Conservation (phyloP, 2,113 vertebrate species). For the Illadopsis cleaveri region DNA sequence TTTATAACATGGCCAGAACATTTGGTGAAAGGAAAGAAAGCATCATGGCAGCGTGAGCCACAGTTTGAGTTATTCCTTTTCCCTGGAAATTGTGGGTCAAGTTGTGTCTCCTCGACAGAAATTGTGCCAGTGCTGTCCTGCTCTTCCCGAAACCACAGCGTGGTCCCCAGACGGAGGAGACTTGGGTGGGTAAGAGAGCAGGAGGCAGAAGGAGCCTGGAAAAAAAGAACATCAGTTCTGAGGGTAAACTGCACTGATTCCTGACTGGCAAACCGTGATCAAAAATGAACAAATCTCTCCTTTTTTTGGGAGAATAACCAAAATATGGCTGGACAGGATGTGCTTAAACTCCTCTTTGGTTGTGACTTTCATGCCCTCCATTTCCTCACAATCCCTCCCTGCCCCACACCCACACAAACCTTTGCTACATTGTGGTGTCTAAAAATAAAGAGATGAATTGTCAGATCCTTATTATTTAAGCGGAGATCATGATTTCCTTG, state of each 20-base stretch:
- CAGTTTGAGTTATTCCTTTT: not conserved
- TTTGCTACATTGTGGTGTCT: not conserved
- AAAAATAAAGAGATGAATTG: not conserved
- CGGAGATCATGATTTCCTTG: not conserved
- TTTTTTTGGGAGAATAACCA: not conserved
- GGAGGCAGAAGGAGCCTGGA: not conserved
- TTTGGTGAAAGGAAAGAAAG: not conserved
- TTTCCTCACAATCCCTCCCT: not conserved
- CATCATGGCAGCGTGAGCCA: not conserved
- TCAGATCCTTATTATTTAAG: not conserved
- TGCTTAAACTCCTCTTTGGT: not conserved
- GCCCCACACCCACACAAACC: not conserved
- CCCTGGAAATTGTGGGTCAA: not conserved
- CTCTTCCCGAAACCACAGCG: not conserved
- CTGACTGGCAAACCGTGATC: not conserved
- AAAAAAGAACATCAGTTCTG: not conserved
- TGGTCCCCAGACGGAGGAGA: not conserved
- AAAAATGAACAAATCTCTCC: not conserved
- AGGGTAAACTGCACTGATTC: not conserved
- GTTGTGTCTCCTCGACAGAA: not conserved
- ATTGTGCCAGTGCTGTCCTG: not conserved
- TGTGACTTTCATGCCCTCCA: not conserved
- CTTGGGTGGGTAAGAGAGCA: not conserved
- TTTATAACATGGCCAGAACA: not conserved
- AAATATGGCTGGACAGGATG: not conserved